Evolutionary conservation across 2,113 vertebrate species (phyloP).

Genomic region (Lycocorax pyrrhopterus): DNA sequence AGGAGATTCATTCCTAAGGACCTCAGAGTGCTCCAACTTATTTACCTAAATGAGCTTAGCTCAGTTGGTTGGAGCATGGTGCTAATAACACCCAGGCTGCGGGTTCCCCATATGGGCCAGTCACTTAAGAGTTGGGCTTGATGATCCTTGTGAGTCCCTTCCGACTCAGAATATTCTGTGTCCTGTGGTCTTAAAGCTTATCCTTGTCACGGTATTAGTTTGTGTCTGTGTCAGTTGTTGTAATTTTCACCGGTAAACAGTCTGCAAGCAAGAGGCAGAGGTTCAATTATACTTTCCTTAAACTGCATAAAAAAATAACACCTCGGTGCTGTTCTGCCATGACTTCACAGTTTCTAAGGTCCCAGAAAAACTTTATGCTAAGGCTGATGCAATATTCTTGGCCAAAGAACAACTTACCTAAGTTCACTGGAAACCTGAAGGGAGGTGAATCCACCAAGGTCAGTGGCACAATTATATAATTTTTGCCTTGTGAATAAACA

Average conservation of each 20-base stretch:
- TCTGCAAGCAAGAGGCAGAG: not conserved
- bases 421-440: slow-evolving; percentile 20
- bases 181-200: not conserved
- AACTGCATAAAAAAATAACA: not conserved
- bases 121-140: not conserved
- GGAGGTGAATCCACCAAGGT: slow-evolving; percentile 23
- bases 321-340: slow-evolving; percentile 8
- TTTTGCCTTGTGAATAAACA: slow-evolving; percentile 31
- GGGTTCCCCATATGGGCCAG: not conserved
- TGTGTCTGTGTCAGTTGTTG: slow-evolving; percentile 1
- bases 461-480: not conserved
- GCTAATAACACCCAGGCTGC: not conserved
- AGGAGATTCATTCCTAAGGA: not conserved
- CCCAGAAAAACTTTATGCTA: slow-evolving; percentile 3
- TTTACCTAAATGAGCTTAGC: not conserved
- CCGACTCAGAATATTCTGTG: not conserved
- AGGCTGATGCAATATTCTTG: slow-evolving; percentile 35
- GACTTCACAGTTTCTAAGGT: slow-evolving; percentile 47
- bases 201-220: not conserved
- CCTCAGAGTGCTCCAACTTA: not conserved
- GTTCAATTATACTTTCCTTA: slow-evolving; percentile 15
- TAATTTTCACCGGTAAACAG: slow-evolving; percentile 50
- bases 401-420: slow-evolving; percentile 7
- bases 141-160: not conserved
- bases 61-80: not conserved